Percentiles rank a stretch among this genome's conserved stretches.
Conservation (phyloP, 2,113 vertebrate species). For the Cygnus buccinator region DNA sequence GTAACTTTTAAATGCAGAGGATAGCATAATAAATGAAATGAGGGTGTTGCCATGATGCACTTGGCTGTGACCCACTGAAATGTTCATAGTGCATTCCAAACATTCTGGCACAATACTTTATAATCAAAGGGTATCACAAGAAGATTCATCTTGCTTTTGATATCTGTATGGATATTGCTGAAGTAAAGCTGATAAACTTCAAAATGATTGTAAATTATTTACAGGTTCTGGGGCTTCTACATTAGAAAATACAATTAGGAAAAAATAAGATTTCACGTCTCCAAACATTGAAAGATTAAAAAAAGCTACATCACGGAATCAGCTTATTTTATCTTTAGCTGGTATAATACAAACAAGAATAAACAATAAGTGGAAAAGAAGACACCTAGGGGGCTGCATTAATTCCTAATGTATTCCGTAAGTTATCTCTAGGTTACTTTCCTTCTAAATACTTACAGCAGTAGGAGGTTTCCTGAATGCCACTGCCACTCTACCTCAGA, state of each 20-base stretch:
- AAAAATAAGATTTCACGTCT: conserved; percentile 9
- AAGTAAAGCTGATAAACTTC: conserved; percentile 14
- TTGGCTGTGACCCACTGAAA: not conserved
- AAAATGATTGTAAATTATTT: conserved; percentile 16
- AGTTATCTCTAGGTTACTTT: not conserved
- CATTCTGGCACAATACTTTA: not conserved
- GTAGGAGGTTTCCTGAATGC: not conserved
- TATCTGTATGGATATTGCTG: not conserved
- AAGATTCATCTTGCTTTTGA: not conserved
- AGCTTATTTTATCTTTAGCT: conserved; percentile 10
- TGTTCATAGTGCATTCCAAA: not conserved
- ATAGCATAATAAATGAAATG: not conserved
- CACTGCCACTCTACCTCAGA: not conserved
- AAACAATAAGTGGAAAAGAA: not conserved
- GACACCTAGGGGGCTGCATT: not conserved
- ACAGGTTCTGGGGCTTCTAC: not conserved
- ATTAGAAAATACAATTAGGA: not conserved
- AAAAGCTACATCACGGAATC: not conserved
- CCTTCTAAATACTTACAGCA: not conserved
- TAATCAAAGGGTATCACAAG: not conserved
- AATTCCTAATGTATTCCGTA: not conserved
- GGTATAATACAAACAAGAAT: not conserved
- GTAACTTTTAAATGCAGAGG: not conserved
- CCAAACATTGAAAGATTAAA: not conserved
- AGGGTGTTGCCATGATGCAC: not conserved